These are phyloP conservation scores for Amiota mariae DNA, from an alignment of 2,888 invertebrate genomes.

Conservation along the genomic window DNA sequence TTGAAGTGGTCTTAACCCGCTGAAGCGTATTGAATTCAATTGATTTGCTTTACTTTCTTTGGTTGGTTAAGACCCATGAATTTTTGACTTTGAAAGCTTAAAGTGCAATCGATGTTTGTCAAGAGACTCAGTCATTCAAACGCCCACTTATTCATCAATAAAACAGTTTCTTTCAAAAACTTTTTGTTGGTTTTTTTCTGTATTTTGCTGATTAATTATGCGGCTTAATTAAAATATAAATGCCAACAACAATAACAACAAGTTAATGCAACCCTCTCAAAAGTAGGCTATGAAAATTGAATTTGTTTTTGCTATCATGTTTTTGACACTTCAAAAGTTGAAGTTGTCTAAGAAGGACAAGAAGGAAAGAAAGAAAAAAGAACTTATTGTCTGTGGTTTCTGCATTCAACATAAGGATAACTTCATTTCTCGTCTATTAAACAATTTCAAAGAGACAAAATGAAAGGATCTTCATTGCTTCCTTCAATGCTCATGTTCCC, in stretches of 20 bases:
- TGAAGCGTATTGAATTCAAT: too few species aligned
- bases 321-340: neutral
- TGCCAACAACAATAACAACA: too few species aligned
- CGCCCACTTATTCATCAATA: neutral
- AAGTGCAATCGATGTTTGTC: neutral
- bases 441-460: neutral
- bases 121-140: neutral
- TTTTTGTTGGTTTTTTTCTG: neutral
- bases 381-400: neutral
- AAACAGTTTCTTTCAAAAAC: neutral
- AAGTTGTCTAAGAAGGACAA: neutral
- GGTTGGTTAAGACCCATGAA: too few species aligned
- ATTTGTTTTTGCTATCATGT: neutral
- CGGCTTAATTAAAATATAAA: slow-evolving; percentile 1
- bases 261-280: neutral
- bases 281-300: neutral
- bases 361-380: neutral
- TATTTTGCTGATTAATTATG: slow-evolving; percentile 1
- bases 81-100: too few species aligned
- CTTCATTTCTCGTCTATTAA: neutral
- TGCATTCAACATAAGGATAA: neutral
- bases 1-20: too few species aligned
- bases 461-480: neutral
- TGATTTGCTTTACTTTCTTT: too few species aligned
- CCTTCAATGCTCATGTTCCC: neutral